Conservation (phyloP, 2,113 vertebrate genomes). For the Pampusana beccarii region DNA sequence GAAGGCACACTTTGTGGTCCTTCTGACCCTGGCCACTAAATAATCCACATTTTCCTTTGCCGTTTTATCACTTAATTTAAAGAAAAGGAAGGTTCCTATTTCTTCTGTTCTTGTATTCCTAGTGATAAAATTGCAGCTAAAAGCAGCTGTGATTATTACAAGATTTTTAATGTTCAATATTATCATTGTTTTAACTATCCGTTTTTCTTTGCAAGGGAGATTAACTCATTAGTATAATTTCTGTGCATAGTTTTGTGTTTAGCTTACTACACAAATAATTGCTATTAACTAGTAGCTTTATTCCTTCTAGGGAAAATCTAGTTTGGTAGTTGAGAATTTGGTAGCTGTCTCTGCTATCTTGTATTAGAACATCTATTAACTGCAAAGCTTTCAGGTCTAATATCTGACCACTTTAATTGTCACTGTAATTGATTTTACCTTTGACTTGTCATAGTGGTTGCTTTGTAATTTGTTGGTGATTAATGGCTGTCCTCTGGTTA, state of each 20-base stretch:
- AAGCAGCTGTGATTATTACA: not conserved
- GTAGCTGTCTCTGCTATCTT: not conserved
- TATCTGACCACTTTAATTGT: slow-evolving; percentile 61
- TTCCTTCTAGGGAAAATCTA: slow-evolving; percentile 2
- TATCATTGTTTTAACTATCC: not conserved
- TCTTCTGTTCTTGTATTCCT: not conserved
- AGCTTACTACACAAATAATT: not conserved
- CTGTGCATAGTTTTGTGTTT: not conserved
- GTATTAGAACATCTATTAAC: slow-evolving; percentile 19
- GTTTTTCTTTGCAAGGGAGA: not conserved
- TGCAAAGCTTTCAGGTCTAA: slow-evolving; percentile 30
- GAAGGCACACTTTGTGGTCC: not conserved
- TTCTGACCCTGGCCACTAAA: not conserved
- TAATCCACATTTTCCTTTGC: not conserved
- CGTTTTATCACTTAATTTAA: not conserved
- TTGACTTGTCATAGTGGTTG: slow-evolving; percentile 57
- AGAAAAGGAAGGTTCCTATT: not conserved
- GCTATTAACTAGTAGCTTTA: not conserved
- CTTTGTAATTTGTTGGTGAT: slow-evolving; percentile 70
- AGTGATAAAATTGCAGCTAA: not conserved
- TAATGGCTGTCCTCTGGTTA: slow-evolving; percentile 60
- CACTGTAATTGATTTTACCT: slow-evolving; percentile 74
- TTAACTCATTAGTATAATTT: slow-evolving; percentile 9
- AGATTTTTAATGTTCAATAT: not conserved
- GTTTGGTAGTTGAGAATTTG: not conserved